Conservation (phyloP, 2,888 invertebrate genomes). For the Nasonia oneida region DNA sequence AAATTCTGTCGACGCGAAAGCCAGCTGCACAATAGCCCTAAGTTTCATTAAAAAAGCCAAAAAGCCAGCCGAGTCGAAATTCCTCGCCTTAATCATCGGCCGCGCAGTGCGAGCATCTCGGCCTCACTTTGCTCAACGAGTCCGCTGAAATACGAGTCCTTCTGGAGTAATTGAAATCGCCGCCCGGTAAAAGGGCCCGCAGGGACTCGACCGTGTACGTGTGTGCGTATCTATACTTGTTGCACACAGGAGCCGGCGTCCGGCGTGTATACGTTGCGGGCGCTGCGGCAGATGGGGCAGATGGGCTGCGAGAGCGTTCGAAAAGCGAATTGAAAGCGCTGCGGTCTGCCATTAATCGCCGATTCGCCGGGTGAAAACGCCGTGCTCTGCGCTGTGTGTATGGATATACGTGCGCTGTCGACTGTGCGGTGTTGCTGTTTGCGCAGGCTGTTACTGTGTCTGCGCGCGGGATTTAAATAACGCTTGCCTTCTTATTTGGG, state of each 20-base stretch:
- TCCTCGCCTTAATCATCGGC: neutral
- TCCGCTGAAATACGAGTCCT: slow-evolving; percentile 62
- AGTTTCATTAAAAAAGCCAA: too few species aligned
- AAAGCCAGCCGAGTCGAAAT: too few species aligned
- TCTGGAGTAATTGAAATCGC: slow-evolving; percentile 67
- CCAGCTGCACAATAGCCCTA: too few species aligned
- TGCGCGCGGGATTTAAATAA: too few species aligned
- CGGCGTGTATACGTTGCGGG: too few species aligned
- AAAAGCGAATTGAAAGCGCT: slow-evolving; percentile 17
- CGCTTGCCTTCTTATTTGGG: neutral
- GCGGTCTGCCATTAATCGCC: slow-evolving; percentile 43
- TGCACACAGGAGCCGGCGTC: slow-evolving; percentile 61
- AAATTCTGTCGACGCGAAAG: too few species aligned
- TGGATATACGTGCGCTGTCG: neutral
- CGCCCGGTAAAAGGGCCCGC: slow-evolving; percentile 62
- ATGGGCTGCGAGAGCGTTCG: slow-evolving; percentile 3
- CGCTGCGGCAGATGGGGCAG: neutral
- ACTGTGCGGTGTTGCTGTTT: neutral
- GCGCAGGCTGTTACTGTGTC: neutral
- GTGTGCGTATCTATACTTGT: neutral
- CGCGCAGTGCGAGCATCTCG: too few species aligned
- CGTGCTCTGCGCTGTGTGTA: neutral
- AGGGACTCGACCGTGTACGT: slow-evolving; percentile 54
- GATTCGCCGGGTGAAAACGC: neutral
- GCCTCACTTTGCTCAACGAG: neutral